Conservation (phyloP, 2,888 invertebrate species). For the Caenorhabditis imperialis region DNA sequence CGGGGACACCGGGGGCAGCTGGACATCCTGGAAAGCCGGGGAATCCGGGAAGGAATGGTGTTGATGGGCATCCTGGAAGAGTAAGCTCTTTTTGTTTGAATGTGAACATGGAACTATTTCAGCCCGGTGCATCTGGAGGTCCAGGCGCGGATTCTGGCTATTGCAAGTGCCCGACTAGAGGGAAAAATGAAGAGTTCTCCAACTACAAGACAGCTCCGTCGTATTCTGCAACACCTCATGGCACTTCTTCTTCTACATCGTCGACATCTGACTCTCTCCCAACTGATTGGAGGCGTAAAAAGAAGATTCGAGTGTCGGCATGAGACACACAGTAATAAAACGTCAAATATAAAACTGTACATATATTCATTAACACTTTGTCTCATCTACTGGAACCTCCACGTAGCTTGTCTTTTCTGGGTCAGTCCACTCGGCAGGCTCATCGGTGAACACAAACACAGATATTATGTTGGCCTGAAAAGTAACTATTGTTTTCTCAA, state of each 20-base stretch:
- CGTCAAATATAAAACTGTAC: too few relatives aligned
- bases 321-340: not conserved
- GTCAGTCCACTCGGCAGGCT: slow-evolving; percentile 50
- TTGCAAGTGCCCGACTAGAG: slow-evolving; percentile 41
- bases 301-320: slow-evolving; percentile 13
- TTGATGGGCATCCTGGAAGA: slow-evolving; percentile 41
- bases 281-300: slow-evolving; percentile 21
- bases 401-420: slow-evolving; percentile 15
- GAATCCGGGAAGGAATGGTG: slow-evolving; percentile 27
- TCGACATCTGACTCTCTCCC: not conserved
- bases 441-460: slow-evolving; percentile 44
- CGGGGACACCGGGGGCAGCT: slow-evolving; percentile 24
- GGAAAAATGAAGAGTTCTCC: slow-evolving; percentile 39
- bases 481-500: not conserved
- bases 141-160: slow-evolving; percentile 49
- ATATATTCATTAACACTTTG: slow-evolving; percentile 13
- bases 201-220: slow-evolving; percentile 16
- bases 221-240: too few relatives aligned
- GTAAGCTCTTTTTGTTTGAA: slow-evolving; percentile 7
- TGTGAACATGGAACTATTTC: not conserved
- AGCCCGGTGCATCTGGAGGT: slow-evolving; percentile 35
- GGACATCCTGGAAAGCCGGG: slow-evolving; percentile 40
- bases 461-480: slow-evolving; percentile 42
- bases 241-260: too few relatives aligned
- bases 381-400: slow-evolving; percentile 28